Percentiles rank a stretch among this genome's conserved stretches.
Evolutionary conservation across 2,797 vertebrate species (phyloP).

Genomic region (Eutrigla gurnardus): DNA sequence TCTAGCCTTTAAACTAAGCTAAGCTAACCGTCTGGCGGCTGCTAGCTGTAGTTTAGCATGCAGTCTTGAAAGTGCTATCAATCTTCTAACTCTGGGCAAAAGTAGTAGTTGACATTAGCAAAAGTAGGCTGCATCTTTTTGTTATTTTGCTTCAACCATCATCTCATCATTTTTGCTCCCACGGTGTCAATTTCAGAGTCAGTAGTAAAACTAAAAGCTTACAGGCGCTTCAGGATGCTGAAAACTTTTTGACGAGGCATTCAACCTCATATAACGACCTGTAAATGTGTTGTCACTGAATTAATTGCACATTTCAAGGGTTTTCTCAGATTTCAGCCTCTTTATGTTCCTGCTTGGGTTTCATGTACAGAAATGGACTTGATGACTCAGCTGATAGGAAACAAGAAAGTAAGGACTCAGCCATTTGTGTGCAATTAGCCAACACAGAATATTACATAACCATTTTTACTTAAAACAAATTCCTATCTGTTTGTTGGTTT

Average conservation of each 20-base stretch:
- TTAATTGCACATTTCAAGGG: conserved; percentile 12
- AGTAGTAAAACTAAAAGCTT: conserved; percentile 6
- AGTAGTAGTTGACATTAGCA: not conserved
- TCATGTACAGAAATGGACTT: conserved; percentile 27
- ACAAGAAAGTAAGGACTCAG: not conserved
- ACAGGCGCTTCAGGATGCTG: not conserved
- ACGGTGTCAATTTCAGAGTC: not conserved
- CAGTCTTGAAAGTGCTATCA: not conserved
- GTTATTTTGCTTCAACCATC: not conserved
- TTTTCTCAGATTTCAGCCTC: conserved; percentile 18
- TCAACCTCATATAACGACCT: conserved; percentile 9
- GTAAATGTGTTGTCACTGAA: conserved; percentile 10
- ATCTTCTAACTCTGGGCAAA: not conserved
- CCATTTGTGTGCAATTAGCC: conserved; percentile 35
- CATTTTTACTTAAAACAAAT: conserved; percentile 8
- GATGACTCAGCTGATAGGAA: conserved; percentile 55
- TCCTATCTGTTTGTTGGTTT: conserved; percentile 29
- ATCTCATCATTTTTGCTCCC: not conserved
- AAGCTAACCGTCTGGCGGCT: not conserved
- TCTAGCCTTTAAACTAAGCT: not conserved
- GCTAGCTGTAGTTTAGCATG: not conserved
- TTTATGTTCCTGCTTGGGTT: conserved; percentile 22
- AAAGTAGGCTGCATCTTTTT: not conserved
- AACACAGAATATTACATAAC: conserved; percentile 25
- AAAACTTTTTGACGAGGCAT: conserved; percentile 11